Conservation (phyloP, 2,888 invertebrate species). For the Drosophila gaucha region DNA sequence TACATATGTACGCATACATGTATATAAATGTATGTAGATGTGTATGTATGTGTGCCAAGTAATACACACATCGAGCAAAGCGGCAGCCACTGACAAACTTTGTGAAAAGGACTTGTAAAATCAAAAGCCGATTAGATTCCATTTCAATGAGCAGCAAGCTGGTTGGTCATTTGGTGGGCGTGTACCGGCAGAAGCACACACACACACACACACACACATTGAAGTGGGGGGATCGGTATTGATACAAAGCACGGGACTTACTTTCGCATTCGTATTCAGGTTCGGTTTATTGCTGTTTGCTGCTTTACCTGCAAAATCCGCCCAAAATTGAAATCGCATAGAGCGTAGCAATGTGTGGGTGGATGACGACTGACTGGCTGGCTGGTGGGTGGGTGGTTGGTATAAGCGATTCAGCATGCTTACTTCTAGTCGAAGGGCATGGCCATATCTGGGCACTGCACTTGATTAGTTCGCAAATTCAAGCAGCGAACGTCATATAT, state of each 20-base stretch:
- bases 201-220: not conserved
- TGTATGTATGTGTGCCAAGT: slow-evolving; percentile 17
- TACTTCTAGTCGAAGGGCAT: slow-evolving; percentile 11
- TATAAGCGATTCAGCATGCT: slow-evolving; percentile 2
- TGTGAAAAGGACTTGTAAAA: slow-evolving; percentile 80
- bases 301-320: slow-evolving; percentile 27
- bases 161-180: slow-evolving; percentile 76
- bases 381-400: not conserved
- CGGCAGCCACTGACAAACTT: slow-evolving; percentile 64
- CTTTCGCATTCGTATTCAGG: slow-evolving; percentile 24
- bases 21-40: not conserved
- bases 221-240: slow-evolving; percentile 1
- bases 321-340: slow-evolving; percentile 45
- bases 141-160: slow-evolving; percentile 77
- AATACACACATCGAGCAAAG: slow-evolving; percentile 38
- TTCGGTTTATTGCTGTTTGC: slow-evolving; percentile 52
- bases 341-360: slow-evolving; percentile 25
- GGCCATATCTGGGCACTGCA: slow-evolving; percentile 46
- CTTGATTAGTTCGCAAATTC: slow-evolving; percentile 68
- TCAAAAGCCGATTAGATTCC: slow-evolving; percentile 82
- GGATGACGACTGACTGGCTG: not conserved
- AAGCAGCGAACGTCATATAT: slow-evolving; percentile 47
- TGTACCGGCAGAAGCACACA: slow-evolving; percentile 14
- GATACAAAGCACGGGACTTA: slow-evolving; percentile 41
- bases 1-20: not conserved